A percentile compares a stretch with the other conserved stretches of the same genome.
These are phyloP conservation scores for Gnathonemus longibarbis DNA, from an alignment of 2,113 vertebrate species.

Conservation along the genomic window DNA sequence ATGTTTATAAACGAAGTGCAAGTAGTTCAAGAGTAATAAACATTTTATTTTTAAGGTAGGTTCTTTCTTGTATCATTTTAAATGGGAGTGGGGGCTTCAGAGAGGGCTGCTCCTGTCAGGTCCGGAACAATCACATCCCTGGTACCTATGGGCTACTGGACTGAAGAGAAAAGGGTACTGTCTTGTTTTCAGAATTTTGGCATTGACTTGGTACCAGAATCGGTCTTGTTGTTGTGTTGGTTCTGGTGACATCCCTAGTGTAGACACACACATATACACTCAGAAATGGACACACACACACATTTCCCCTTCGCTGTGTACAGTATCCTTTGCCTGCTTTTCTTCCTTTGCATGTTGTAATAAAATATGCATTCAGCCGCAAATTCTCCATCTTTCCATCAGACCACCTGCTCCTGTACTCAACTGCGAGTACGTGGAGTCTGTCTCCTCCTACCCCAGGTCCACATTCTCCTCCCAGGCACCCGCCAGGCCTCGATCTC, in stretches of 20 bases:
- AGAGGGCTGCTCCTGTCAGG: too few species aligned
- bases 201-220: background rate
- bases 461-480: background rate
- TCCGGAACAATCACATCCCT: background rate
- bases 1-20: too few species aligned
- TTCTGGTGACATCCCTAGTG: background rate
- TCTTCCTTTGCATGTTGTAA: background rate
- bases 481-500: background rate
- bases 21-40: too few species aligned
- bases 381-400: background rate
- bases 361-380: background rate
- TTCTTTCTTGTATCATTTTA: too few species aligned
- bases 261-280: background rate
- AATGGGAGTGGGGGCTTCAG: too few species aligned
- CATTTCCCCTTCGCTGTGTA: background rate
- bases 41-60: too few species aligned
- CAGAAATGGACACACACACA: background rate
- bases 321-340: background rate
- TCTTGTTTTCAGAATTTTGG: background rate
- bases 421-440: background rate
- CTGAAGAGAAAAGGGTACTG: background rate
- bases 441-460: background rate
- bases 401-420: slow-evolving; percentile 10
- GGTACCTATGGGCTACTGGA: background rate
- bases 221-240: background rate